Base-by-base conservation (phyloP, 2,797 vertebrate genomes). In the Tapirus indicus region DNA sequence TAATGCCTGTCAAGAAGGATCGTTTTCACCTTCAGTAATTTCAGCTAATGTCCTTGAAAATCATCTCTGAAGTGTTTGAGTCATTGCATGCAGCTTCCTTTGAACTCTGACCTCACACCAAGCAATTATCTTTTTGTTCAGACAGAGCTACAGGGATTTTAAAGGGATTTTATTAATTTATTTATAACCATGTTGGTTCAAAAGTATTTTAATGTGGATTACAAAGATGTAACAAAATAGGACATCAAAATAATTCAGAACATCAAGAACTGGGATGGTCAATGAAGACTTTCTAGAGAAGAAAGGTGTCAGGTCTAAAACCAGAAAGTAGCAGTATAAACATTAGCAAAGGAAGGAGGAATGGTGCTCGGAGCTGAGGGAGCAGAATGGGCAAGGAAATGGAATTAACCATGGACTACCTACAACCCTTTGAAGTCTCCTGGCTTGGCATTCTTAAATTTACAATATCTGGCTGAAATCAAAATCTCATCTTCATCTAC, bases 121-220 rank as follows among this genome's bases (percentile, higher is more conserved):
- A 92, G 13, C n/a, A 66, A 23, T 71, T 90, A 32, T 80, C 41
- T 87, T 93, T 78, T n/a, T 56, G 66, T 92, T 94, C 17, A 93
- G 49, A 87, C 0, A 62, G 54, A 95, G 6, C 21, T 27, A 62
- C 7, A 47, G 1, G 6, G 13, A 54, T 66, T 92, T 91, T 75
- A 84, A 92, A 94, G n/a, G 35, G 5, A 21, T 71, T 75, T 90
- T 68, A 79, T 88, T 75, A 78, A 58, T 62, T 86, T 35, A 32
- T 66, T 82, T 93, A 20, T 84, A 88, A 38, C 4, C 27, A 47
- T 52, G 25, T 91, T 62, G 21, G 49, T 85, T 94, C 23, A 68
- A 88, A 62, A 71, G 1, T 54, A 82, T 85, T 95, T 95, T 80
- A 75, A 88, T 60, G 35, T 56, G 13, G 3, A 27, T 91, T 72